These are phyloP conservation scores for Halichoeres trimaculatus DNA, from an alignment of 2,113 vertebrate species.

Conservation along the genomic window DNA sequence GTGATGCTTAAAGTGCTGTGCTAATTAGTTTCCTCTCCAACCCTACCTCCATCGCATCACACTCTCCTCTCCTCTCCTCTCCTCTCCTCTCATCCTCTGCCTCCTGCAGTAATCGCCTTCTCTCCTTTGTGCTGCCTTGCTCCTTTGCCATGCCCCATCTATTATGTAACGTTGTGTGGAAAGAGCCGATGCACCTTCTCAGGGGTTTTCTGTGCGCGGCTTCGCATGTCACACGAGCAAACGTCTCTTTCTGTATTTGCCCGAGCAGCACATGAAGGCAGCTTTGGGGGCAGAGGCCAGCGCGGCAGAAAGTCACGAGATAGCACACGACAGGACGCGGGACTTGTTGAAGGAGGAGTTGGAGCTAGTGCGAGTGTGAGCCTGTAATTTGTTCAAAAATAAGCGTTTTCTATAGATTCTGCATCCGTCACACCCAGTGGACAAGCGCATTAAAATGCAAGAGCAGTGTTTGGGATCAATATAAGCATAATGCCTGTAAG, in stretches of 20 bases:
- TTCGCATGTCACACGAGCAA: conserved; percentile 51
- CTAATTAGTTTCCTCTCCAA: conserved; percentile 77
- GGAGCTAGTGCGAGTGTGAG: not conserved
- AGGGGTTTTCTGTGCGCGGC: conserved; percentile 30
- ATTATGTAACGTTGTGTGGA: conserved; percentile 59
- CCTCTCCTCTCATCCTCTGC: no score
- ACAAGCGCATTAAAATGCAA: conserved; percentile 44
- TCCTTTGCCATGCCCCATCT: conserved; percentile 44
- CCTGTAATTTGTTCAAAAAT: not conserved
- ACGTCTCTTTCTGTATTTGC: conserved; percentile 54
- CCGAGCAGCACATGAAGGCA: conserved; percentile 30
- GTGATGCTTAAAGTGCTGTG: conserved; percentile 78
- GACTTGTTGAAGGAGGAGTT: conserved; percentile 1
- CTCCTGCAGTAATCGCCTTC: conserved; percentile 6
- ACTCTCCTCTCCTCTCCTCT: conserved; percentile 1
- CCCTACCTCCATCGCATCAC: conserved; percentile 40
- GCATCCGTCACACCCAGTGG: not conserved
- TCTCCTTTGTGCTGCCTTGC: conserved; percentile 51
- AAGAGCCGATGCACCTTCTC: conserved; percentile 45
- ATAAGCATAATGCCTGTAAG: conserved; percentile 29
- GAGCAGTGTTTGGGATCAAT: conserved; percentile 42
- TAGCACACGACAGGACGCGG: conserved; percentile 11
- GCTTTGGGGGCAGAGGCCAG: conserved; percentile 20
- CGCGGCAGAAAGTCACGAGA: conserved; percentile 26
- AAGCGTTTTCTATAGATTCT: not conserved